Percentiles rank a stretch among this genome's conserved stretches.
Evolutionary conservation across 2,888 invertebrate genomes (phyloP).

Genomic region (Elgonia sp.): DNA sequence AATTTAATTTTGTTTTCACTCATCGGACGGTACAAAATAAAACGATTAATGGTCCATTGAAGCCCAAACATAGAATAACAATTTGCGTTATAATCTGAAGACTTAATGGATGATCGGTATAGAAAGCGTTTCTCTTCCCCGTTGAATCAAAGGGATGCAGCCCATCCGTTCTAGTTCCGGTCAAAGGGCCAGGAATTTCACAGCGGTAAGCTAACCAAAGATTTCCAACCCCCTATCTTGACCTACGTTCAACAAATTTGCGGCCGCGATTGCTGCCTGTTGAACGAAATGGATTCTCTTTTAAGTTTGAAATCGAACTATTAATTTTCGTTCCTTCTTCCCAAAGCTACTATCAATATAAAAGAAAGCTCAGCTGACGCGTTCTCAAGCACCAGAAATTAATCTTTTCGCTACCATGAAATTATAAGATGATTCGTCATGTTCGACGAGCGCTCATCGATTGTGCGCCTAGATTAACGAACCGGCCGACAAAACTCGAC

Average conservation of each 20-base stretch:
- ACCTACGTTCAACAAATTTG: constrained; percentile 66
- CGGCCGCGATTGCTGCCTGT: constrained; percentile 60
- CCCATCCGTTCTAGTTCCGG: constrained; percentile 62
- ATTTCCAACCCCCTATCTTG: constrained; percentile 63
- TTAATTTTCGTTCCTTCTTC: constrained; percentile 56
- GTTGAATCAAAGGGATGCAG: constrained; percentile 58
- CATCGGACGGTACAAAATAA: constrained; percentile 14
- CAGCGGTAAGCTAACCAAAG: constrained; percentile 64
- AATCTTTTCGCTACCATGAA: constrained; percentile 39
- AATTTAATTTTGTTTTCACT: constrained; percentile 24
- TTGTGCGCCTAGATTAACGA: background rate
- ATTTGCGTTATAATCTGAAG: constrained; percentile 70
- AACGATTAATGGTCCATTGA: constrained; percentile 35
- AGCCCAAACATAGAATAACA: constrained; percentile 40
- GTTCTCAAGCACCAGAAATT: constrained; percentile 49
- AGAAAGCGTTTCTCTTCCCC: constrained; percentile 64
- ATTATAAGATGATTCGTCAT: constrained; percentile 40
- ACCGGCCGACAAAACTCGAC: constrained; percentile 3
- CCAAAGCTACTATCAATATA: constrained; percentile 57
- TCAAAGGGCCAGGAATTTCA: constrained; percentile 68
- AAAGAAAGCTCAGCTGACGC: constrained; percentile 63
- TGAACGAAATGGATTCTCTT: constrained; percentile 66
- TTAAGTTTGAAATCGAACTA: constrained; percentile 63
- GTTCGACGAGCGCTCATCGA: constrained; percentile 16
- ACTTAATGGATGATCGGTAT: constrained; percentile 78